Evolutionary conservation across 1,140 invertebrate genomes (phyloP), one percentile per base, ranked within the genome.

Genomic region (Radopholus similis): DNA sequence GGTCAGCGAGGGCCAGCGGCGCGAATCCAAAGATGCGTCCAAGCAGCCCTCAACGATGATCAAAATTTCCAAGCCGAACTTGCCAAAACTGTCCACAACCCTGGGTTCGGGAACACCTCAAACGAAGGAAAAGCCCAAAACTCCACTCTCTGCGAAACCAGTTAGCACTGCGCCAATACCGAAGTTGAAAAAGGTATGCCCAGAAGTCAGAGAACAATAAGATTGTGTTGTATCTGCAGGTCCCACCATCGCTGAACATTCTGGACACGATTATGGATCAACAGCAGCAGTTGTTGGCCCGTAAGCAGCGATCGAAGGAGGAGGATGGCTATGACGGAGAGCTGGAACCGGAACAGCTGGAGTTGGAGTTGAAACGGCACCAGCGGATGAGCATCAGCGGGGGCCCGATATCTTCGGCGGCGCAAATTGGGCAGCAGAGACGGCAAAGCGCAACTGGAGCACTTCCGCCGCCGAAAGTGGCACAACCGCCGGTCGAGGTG

Each of bases 201-300:
- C n/a, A n/a, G n/a, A n/a, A n/a, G n/a, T n/a, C n/a, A n/a, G n/a
- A n/a, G n/a, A n/a, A n/a, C n/a, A n/a, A n/a, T n/a, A n/a, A n/a
- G n/a, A n/a, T n/a, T n/a, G n/a, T n/a, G 6, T 23, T 21, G 5
- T 28, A 51, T 51, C 47, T 2, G 30, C n/a, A 51, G 4, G 23
- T 51, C 13, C 44, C 26, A 6, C 44, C 44, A 8, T 47, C 44
- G 8, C 49, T 70, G 44, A 63, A 69, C 51, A 53, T 69, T 47
- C 44, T 69, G 21, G 67, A 69, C 51, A 42, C 40, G n/a, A 69
- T 69, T 35, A 23, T 69, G 63, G 55, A 56, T 5, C 38, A 55
- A 34, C 67, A 69, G 32, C 63, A 69, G 32, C 37, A 54, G 32
- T 21, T 70, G 21, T 23, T 69, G 23, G 30, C 59, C 18, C 23